phyloP scores from a whole-genome alignment of 2,888 invertebrate species.

The Leptopilina myrica region DNA sequence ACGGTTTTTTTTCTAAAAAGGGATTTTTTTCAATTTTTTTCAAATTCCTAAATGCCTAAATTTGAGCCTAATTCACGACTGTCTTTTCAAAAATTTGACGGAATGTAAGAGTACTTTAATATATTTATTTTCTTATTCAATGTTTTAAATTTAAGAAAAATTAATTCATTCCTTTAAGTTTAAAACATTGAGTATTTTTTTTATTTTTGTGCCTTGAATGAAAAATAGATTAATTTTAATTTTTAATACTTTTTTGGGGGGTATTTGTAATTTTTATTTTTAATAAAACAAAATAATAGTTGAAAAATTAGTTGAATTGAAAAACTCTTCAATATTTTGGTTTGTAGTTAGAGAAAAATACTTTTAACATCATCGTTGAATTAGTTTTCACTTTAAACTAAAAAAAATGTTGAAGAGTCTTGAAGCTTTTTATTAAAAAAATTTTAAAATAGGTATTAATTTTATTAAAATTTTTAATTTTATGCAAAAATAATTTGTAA shows the following conservation, averaged over 20 bases:
- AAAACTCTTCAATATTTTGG: not conserved
- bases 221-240: not conserved
- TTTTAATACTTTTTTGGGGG: not conserved
- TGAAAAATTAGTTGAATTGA: not conserved
- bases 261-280: not conserved
- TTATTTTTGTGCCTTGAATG: no score
- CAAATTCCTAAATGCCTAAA: not conserved
- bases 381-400: not conserved
- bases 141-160: no score
- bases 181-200: no score
- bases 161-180: no score
- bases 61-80: conserved; percentile 28
- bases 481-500: no score
- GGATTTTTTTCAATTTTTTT: not conserved
- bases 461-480: not conserved
- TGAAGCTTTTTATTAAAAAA: not conserved
- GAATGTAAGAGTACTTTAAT: not conserved
- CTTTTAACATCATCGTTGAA: conserved; percentile 7
- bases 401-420: not conserved
- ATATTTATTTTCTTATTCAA: not conserved
- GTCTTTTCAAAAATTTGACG: not conserved
- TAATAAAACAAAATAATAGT: not conserved
- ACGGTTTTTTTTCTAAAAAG: not conserved
- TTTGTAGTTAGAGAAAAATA: conserved; percentile 33
- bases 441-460: no score